Percentiles rank a stretch among this genome's conserved stretches.
Conservation (phyloP, 1,140 invertebrate genomes). For the Hyphantria cunea region DNA sequence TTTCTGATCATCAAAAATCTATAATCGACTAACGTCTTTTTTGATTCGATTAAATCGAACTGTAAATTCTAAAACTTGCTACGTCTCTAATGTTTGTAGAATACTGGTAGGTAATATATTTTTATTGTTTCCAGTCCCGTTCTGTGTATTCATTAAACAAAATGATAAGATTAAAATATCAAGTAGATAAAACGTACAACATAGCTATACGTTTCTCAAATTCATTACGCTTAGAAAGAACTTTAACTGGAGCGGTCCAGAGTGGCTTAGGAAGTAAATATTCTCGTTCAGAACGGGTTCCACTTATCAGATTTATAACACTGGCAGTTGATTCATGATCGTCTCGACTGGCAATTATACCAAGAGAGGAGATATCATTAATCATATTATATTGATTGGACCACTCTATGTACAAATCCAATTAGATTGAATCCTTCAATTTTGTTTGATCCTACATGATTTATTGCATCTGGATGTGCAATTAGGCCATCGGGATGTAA, state of each 20-base stretch:
- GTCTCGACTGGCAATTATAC: constrained; percentile 70
- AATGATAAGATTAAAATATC: constrained; percentile 53
- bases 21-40: neutral
- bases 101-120: constrained; percentile 43
- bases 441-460: constrained; percentile 61
- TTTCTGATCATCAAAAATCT: constrained; percentile 22
- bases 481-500: constrained; percentile 58
- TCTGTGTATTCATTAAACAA: constrained; percentile 47
- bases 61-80: constrained; percentile 25
- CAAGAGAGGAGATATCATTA: constrained; percentile 71
- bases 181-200: constrained; percentile 34
- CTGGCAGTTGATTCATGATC: constrained; percentile 74
- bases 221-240: constrained; percentile 31
- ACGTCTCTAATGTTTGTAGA: constrained; percentile 30
- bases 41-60: constrained; percentile 14
- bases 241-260: constrained; percentile 25
- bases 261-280: constrained; percentile 51
- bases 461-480: constrained; percentile 59
- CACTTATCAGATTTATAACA: constrained; percentile 75
- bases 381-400: constrained; percentile 79
- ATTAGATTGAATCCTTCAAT: constrained; percentile 74
- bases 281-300: constrained; percentile 63
- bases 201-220: constrained; percentile 18
- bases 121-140: constrained; percentile 41
- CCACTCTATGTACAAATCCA: constrained; percentile 69